Conservation (phyloP, 2,888 invertebrate species). For the Laothoe populi region DNA sequence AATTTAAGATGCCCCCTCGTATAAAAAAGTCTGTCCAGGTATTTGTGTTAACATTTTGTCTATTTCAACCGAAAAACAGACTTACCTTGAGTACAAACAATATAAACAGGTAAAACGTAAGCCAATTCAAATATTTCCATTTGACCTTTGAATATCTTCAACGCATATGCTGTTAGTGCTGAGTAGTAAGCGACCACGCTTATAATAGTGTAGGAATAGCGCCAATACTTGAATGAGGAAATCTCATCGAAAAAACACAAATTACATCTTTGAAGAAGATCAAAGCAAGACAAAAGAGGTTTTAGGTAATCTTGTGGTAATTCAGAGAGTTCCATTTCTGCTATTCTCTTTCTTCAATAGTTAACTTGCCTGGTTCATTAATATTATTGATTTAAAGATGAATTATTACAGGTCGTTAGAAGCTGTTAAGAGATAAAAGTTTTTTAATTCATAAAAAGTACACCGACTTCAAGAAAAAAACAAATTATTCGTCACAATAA, state of each 20-base stretch:
- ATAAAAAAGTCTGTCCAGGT: no score
- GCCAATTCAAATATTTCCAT: constrained; percentile 42
- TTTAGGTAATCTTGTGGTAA: constrained; percentile 41
- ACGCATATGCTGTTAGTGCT: constrained; percentile 37
- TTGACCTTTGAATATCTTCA: constrained; percentile 35
- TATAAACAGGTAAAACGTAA: constrained; percentile 42
- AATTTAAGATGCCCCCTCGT: no score
- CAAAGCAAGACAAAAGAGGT: constrained; percentile 38
- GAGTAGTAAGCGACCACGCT: constrained; percentile 33
- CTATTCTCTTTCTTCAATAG: background rate
- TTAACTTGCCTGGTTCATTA: no score
- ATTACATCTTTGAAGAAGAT: constrained; percentile 38
- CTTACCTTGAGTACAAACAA: constrained; percentile 46
- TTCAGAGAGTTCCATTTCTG: constrained; percentile 27
- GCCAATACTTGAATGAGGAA: constrained; percentile 31
- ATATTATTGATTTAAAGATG: no score
- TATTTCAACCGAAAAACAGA: no score
- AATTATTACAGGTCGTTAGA: no score
- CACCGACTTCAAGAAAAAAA: no score
- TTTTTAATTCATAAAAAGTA: no score
- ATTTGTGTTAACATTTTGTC: no score
- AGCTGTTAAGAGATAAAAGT: no score
- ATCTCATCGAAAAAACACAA: constrained; percentile 38
- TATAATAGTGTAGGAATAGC: constrained; percentile 34
- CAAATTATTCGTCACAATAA: no score